Conservation (phyloP, 2,888 invertebrate species). For the Troides helena region DNA sequence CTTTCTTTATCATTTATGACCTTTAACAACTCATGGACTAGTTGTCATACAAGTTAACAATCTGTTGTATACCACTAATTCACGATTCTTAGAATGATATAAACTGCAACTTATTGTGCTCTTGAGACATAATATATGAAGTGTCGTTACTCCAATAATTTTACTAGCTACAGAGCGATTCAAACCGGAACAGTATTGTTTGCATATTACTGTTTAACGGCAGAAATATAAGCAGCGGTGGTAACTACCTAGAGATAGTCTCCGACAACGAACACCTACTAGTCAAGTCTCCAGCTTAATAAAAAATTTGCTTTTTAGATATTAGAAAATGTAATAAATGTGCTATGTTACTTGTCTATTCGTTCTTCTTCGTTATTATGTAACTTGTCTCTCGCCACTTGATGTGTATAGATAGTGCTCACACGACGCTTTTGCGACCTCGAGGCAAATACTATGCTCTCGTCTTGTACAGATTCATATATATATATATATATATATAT, state of each 20-base stretch:
- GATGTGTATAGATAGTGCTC: not conserved
- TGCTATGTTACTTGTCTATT: not conserved
- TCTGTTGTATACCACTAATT: not conserved
- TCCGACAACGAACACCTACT: no score
- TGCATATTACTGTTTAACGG: no score
- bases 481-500: not conserved
- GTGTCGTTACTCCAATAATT: no score
- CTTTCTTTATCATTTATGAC: not conserved
- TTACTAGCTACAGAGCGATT: no score
- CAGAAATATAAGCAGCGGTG: no score
- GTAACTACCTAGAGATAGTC: no score
- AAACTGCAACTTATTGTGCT: no score
- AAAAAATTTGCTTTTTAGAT: not conserved
- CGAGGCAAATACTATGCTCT: slow-evolving; percentile 9
- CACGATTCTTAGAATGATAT: no score
- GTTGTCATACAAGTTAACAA: not conserved
- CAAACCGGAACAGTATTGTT: no score
- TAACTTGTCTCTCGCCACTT: not conserved
- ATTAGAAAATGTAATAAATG: not conserved
- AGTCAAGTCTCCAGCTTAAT: no score
- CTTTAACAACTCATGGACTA: not conserved
- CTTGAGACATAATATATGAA: no score
- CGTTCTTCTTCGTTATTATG: not conserved
- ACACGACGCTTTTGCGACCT: slow-evolving; percentile 1
- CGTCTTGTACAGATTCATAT: slow-evolving; percentile 7